phyloP scores from a whole-genome alignment of 2,797 vertebrate species.

The Telmatherina bonti region DNA sequence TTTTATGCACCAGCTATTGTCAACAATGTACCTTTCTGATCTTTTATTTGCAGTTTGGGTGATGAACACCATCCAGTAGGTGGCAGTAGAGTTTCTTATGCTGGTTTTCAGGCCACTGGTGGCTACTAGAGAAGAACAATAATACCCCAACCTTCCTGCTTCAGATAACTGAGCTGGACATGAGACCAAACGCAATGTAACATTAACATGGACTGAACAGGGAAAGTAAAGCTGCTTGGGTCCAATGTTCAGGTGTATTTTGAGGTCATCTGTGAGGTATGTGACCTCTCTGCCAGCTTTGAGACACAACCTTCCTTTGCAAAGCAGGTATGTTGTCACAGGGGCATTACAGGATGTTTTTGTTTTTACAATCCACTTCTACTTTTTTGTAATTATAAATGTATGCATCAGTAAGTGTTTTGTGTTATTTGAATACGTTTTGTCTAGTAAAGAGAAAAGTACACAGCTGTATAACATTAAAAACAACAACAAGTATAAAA shows the following conservation, averaged over 20 bases:
- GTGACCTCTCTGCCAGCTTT: conserved; percentile 11
- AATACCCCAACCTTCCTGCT: neutral
- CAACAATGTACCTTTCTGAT: too few relatives aligned
- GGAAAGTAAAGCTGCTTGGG: neutral
- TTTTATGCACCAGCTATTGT: too few relatives aligned
- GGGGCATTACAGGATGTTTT: too few relatives aligned
- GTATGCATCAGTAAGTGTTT: neutral
- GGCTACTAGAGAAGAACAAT: conserved; percentile 38
- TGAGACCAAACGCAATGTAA: neutral
- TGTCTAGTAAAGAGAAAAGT: fast-evolving
- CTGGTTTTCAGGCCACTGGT: neutral
- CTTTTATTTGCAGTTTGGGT: too few relatives aligned
- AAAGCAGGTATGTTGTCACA: conserved; percentile 51
- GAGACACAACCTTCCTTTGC: conserved; percentile 24
- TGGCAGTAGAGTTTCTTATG: fast-evolving
- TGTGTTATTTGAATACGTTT: neutral
- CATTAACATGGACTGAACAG: conserved; percentile 3
- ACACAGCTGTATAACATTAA: neutral
- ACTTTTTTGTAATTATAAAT: neutral
- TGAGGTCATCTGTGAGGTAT: conserved; percentile 40
- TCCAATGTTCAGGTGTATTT: conserved; percentile 66
- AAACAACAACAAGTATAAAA: neutral
- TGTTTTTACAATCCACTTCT: neutral
- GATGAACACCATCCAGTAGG: conserved; percentile 28
- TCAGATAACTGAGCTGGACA: neutral